Evolutionary conservation across 2,888 invertebrate species (phyloP), one percentile per base, ranked within the genome.

Genomic region (Ennomos fuscantarius): DNA sequence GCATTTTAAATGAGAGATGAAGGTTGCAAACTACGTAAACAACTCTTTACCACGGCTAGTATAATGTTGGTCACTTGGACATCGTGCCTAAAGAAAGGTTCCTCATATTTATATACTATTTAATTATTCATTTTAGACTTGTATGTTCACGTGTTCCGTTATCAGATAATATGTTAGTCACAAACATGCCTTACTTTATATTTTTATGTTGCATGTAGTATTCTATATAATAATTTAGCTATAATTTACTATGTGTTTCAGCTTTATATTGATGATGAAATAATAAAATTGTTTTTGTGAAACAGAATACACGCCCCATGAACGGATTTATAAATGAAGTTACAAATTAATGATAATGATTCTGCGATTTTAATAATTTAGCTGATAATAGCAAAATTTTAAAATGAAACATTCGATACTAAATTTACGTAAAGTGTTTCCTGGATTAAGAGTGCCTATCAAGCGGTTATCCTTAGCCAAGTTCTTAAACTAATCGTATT

Each of bases 101-200:
- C 72, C 67, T 71, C 66, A 58, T 70, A 66, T 67, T 62, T 63
- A 53, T 63, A 53, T 53, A 31, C 15, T 52, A 52, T 68, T 54
- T 43, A 51, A 64, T 63, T 69, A 53, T 69, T 60, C 65, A 55
- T 53, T 49, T 50, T 59, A 65, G 55, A 65, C 50, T 57, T 55
- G 49, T 66, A 56, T 54, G 43, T 62, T 59, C 33, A 53, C 49
- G 62, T 64, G 60, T 66, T 58, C 60, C 59, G 54, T 55, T 63
- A 55, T 62, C 59, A 52, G 44, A 41, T 51, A 55, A 55, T 60
- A 47, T 40, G 36, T 54, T 60, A 62, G 66, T 68, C 68, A 66
- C 68, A 68, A 68, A 66, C 60, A 66, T 58, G 60, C 54, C 62
- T 63, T 63, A 48, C 63, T 60, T 50, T 61, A 56, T 60, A 62